Percentiles rank a stretch among this genome's conserved stretches.
Evolutionary conservation across 2,888 invertebrate species (phyloP).

Genomic region (Patella caerulea): DNA sequence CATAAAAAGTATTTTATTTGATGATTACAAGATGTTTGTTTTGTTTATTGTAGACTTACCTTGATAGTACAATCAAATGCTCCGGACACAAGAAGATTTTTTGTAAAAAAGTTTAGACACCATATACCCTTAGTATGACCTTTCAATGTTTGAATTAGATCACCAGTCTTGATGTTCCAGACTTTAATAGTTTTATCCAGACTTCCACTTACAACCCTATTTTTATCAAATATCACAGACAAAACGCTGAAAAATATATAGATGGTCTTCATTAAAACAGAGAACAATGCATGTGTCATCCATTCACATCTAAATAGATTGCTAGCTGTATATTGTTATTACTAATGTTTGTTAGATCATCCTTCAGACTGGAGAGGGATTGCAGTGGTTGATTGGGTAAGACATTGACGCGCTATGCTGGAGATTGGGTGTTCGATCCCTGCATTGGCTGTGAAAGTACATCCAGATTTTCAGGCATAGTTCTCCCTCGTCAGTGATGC

Average conservation of each 20-base stretch:
- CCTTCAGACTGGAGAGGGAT: background rate
- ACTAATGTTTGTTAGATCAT: background rate
- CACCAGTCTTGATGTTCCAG: constrained; percentile 62
- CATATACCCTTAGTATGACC: constrained; percentile 66
- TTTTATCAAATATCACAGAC: constrained; percentile 57
- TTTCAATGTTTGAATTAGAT: constrained; percentile 52
- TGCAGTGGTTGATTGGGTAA: background rate
- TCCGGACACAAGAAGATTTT: constrained; percentile 64
- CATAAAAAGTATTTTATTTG: too few relatives aligned
- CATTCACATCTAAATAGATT: background rate
- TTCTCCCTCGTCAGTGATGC: too few relatives aligned
- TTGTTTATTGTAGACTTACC: constrained; percentile 43
- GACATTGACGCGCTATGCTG: background rate
- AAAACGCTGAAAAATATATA: constrained; percentile 53
- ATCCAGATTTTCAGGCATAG: too few relatives aligned
- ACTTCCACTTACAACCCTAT: constrained; percentile 63
- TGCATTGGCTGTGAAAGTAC: too few relatives aligned
- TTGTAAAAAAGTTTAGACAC: constrained; percentile 66
- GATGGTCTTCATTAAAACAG: background rate
- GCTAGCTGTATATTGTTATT: too few relatives aligned
- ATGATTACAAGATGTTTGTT: background rate
- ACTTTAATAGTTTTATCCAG: constrained; percentile 63
- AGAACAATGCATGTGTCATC: background rate
- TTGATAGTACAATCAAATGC: constrained; percentile 65
- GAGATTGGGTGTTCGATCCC: too few relatives aligned